These are phyloP conservation scores for Halcyon chelicuti DNA, from an alignment of 2,797 vertebrate species.

Conservation along the genomic window DNA sequence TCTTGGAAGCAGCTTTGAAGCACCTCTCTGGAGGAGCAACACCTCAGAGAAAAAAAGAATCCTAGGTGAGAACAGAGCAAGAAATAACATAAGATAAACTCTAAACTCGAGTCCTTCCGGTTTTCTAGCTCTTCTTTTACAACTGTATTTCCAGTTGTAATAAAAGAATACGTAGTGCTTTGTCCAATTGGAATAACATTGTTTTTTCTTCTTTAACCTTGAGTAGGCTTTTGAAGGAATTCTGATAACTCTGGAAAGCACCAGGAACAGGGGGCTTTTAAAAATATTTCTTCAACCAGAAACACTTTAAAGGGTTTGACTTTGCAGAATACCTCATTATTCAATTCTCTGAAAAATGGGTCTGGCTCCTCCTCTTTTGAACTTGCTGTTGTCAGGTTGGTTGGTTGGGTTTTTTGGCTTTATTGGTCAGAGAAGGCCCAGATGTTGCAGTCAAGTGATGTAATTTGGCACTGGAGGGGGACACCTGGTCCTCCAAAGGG, in stretches of 20 bases:
- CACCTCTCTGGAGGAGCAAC: background rate
- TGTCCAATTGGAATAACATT: conserved; percentile 18
- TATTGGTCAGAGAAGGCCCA: background rate
- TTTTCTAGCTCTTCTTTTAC: background rate
- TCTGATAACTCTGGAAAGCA: conserved; percentile 56
- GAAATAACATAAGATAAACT: background rate
- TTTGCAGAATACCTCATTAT: conserved; percentile 25
- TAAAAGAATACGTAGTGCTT: background rate
- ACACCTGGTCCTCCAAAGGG: background rate
- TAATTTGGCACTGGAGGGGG: background rate
- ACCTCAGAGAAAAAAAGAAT: background rate
- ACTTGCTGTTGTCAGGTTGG: background rate
- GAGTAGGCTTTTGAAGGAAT: conserved; percentile 50
- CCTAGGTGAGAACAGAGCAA: background rate
- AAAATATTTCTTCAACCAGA: conserved; percentile 48
- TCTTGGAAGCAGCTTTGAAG: background rate
- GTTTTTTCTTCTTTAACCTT: conserved; percentile 40
- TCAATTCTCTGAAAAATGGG: background rate
- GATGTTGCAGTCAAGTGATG: background rate
- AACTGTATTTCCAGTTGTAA: background rate
- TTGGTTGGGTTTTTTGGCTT: background rate
- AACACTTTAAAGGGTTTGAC: background rate
- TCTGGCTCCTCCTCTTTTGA: background rate
- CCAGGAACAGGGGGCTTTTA: background rate
- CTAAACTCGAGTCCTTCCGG: background rate